Evolutionary conservation across 2,888 invertebrate genomes (phyloP).

Genomic region (Stenodema calcarata): DNA sequence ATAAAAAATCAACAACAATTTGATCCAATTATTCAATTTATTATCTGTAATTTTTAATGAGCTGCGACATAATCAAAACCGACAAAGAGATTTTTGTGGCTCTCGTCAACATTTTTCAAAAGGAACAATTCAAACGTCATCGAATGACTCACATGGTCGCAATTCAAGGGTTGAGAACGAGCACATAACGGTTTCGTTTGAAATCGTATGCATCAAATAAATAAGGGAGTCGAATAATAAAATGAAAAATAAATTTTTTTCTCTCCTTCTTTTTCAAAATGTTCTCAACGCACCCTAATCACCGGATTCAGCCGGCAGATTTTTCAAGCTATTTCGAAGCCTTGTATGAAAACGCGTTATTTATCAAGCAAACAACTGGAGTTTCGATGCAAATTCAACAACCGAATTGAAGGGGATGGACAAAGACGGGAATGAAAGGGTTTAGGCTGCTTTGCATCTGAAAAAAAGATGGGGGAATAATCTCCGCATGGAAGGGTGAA

Average conservation of each 20-base stretch:
- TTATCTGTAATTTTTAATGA: too few relatives aligned
- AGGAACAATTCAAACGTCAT: too few relatives aligned
- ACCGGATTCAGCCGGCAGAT: constrained; percentile 7
- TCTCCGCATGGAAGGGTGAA: not conserved
- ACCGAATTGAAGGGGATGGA: constrained; percentile 7
- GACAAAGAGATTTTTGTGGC: too few relatives aligned
- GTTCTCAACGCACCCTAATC: constrained; percentile 19
- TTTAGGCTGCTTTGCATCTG: constrained; percentile 34
- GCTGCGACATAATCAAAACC: too few relatives aligned
- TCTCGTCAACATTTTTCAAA: too few relatives aligned
- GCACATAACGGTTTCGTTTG: not conserved
- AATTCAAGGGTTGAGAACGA: not conserved
- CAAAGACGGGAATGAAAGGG: constrained; percentile 39
- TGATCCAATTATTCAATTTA: too few relatives aligned
- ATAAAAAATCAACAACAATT: too few relatives aligned
- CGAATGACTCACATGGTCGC: too few relatives aligned
- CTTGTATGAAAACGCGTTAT: constrained; percentile 44
- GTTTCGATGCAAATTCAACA: constrained; percentile 42
- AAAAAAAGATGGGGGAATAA: not conserved
- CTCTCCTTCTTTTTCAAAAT: not conserved
- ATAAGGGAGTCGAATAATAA: not conserved
- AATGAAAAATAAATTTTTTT: not conserved
- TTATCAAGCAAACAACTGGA: constrained; percentile 48
- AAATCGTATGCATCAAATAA: not conserved
- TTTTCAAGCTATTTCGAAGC: not conserved